These are phyloP conservation scores for Muntiacus reevesi DNA, from an alignment of 2,113 vertebrate genomes.

Conservation along the genomic window DNA sequence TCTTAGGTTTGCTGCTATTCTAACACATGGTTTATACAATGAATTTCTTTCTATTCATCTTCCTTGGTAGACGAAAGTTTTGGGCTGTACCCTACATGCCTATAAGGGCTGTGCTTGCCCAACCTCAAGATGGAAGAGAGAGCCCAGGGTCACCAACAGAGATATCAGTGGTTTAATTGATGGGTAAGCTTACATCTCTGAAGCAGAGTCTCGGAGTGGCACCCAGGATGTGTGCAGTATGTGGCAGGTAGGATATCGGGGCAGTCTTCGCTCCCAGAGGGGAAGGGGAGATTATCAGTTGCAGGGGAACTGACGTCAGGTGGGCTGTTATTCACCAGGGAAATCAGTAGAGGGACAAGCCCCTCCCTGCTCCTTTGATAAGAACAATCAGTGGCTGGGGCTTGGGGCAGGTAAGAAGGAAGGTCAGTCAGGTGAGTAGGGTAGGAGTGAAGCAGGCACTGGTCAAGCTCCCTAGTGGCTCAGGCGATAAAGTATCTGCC, in stretches of 20 bases:
- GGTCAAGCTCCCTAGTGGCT: neutral
- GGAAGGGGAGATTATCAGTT: neutral
- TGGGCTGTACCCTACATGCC: neutral
- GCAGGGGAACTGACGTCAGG: neutral
- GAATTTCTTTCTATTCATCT: neutral
- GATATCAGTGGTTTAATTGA: neutral
- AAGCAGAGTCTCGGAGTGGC: neutral
- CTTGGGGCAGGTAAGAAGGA: neutral
- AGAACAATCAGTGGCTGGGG: neutral
- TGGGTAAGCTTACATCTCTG: neutral
- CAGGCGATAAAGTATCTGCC: too few relatives aligned
- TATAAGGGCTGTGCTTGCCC: neutral
- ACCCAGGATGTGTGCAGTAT: too few relatives aligned
- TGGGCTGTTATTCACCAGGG: neutral
- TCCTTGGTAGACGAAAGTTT: neutral
- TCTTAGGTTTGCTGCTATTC: neutral
- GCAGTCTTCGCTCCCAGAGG: neutral
- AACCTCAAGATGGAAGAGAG: neutral
- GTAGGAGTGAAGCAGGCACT: neutral
- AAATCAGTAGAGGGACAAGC: too few relatives aligned
- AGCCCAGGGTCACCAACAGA: neutral
- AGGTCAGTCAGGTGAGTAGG: neutral
- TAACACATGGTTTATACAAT: neutral
- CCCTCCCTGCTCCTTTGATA: neutral
- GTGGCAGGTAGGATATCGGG: neutral